Base-by-base conservation (phyloP, 2,888 invertebrate genomes). In the Mechanitis mazaeus region DNA sequence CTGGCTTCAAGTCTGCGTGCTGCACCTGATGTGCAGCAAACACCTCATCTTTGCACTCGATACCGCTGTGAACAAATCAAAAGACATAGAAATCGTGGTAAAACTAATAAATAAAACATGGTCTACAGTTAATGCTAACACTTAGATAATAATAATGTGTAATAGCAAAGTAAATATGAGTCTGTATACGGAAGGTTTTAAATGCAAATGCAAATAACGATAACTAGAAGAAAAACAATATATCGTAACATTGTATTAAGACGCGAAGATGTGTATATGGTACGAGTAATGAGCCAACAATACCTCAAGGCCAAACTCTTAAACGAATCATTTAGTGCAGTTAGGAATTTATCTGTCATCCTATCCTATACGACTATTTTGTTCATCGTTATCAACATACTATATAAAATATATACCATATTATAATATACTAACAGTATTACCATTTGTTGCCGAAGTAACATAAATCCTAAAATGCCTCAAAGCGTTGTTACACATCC, bases 21-120 rank as follows among this genome's bases (percentile, higher is more conserved):
- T 80, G 84, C 83, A 88, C 80, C 78, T 88, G 90, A 81, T 93
- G 92, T 81, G 92, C 90, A 75, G 95, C 94, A 81, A 94, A 94
- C 78, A 95, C 92, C 86, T 95, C 94, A 92, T 94, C 92, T 89
- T 93, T 92, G 91, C 93, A 92, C 92, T 95, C 95, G 87, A 95
- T 92, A 83, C 93, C 94, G 92, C 95, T 95, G 92, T 71, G 90
- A 72, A 85, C 81, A 85, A 75, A 78, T 71, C 66, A 88, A 83
- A 69, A 76, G 76, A 79, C 75, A 78, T 75, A 72, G 68, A 68
- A 70, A 69, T 69, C 74, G 42, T n/a, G 35, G 74, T 72, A 66
- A 60, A 59, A 70, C 69, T 70, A 61, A 61, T 65, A 58, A 31
- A 53, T 57, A 64, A 63, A 66, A 71, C 60, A 65, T 68, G 68